Percentiles rank a stretch among this genome's conserved stretches.
These are phyloP conservation scores for Cuculus canorus DNA, from an alignment of 2,797 vertebrate species.

Conservation along the genomic window DNA sequence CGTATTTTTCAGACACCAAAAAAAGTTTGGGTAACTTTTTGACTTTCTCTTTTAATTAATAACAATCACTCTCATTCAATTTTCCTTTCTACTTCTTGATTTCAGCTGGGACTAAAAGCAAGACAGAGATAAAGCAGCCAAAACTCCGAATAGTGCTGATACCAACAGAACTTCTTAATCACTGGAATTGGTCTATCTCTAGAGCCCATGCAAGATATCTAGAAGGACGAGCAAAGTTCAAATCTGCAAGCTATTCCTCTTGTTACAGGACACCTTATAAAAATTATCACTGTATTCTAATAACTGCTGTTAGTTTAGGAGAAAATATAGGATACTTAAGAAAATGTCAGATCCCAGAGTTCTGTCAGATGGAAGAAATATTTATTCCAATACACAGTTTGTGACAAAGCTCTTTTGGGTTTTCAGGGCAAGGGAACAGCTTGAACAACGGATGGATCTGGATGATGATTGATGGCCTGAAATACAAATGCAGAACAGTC, in stretches of 20 bases:
- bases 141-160: slow-evolving; percentile 43
- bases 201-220: neutral
- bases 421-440: slow-evolving; percentile 17
- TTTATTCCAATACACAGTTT: neutral
- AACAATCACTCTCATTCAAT: slow-evolving; percentile 3
- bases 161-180: slow-evolving; percentile 31
- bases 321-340: neutral
- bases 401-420: neutral
- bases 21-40: slow-evolving; percentile 5
- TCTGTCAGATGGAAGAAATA: slow-evolving; percentile 19
- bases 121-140: slow-evolving; percentile 45
- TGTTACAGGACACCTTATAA: neutral
- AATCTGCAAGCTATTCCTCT: neutral
- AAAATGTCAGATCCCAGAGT: neutral
- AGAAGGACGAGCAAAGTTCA: slow-evolving; percentile 11
- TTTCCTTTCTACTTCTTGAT: slow-evolving; percentile 44
- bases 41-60: slow-evolving; percentile 39
- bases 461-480: slow-evolving; percentile 30
- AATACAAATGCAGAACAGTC: neutral
- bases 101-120: slow-evolving; percentile 45
- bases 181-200: slow-evolving; percentile 5
- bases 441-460: neutral
- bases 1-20: neutral
- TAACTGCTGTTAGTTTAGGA: slow-evolving; percentile 36
- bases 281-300: neutral